Evolutionary conservation across 92 coral and sea anemone species (phyloP), one percentile per base, ranked within the genome.

Genomic region (Plumapathes pennacea): DNA sequence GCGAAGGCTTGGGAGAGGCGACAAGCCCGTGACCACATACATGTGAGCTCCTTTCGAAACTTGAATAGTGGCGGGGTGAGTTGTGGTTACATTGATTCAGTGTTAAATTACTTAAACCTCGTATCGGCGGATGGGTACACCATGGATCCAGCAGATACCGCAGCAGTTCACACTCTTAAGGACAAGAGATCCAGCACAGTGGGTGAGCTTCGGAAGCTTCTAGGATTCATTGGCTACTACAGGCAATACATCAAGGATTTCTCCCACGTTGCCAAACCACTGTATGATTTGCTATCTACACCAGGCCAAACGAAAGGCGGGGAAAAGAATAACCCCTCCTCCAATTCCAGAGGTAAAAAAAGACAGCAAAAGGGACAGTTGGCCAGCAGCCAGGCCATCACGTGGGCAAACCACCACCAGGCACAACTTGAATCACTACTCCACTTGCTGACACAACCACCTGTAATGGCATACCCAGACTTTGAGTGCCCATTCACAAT

Each of bases 391-490:
- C n/a, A 36, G 9, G 9, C 40, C 9, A 36, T 36, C n/a, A 36
- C 40, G 9, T 36, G 40, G 40, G 40, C 8, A 36, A 8, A 36
- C 9, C 8, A 36, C 40, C 40, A 36, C n/a, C 40, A 36, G 40
- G 9, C n/a, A n/a, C 8, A 8, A 36, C 40, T 36, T n/a, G 40
- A 36, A n/a, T 36, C 40, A 36, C n/a, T 36, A 36, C n/a, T n/a
- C n/a, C n/a, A n/a, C n/a, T n/a, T 38, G 56, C 17, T 75, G 54
- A 76, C 83, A 0, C 54, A 43, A 14, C 74, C 89, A 4, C 89
- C 89, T 40, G 71, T 82, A 25, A 46, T 82, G 32, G 85, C 84
- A 17, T 82, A 33, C 56, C 89, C 74, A 37, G 75, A 77, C 60
- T 69, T 77, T 38, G 41, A 78, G 1, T 43, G 45, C 14, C 63